Evolutionary conservation across 1,140 invertebrate species (phyloP).

Genomic region (Pogonomyrmex barbatus): DNA sequence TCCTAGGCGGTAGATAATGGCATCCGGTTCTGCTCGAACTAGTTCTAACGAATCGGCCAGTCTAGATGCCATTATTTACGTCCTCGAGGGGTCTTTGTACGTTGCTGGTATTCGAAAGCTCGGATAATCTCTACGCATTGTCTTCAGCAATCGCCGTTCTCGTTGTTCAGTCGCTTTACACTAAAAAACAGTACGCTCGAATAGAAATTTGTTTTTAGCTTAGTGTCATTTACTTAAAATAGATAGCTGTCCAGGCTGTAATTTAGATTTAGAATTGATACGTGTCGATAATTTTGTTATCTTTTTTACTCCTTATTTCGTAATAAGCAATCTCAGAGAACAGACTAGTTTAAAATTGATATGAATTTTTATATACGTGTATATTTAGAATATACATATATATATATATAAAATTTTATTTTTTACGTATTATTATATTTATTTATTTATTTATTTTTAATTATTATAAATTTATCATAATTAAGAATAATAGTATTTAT

Average conservation of each 20-base stretch:
- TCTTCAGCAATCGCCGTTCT: slow-evolving; percentile 12
- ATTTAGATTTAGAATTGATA: not conserved
- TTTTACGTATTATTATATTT: too few species aligned
- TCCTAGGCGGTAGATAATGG: slow-evolving; percentile 46
- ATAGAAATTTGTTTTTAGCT: not conserved
- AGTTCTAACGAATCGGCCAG: slow-evolving; percentile 42
- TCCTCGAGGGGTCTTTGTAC: slow-evolving; percentile 39
- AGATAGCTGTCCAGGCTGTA: too few species aligned
- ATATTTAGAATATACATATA: too few species aligned
- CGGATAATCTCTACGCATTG: slow-evolving; percentile 30
- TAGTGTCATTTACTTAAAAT: slow-evolving; percentile 8
- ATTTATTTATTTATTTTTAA: too few species aligned
- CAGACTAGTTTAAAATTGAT: too few species aligned
- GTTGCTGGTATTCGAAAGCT: not conserved
- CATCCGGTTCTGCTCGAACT: slow-evolving; percentile 52
- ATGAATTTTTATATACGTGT: too few species aligned
- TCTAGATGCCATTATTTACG: slow-evolving; percentile 42
- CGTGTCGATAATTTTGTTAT: not conserved
- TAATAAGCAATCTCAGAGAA: too few species aligned
- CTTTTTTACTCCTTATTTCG: too few species aligned
- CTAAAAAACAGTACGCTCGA: not conserved
- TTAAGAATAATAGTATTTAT: too few species aligned
- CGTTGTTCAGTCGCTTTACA: not conserved
- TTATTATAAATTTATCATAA: too few species aligned
- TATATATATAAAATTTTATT: too few species aligned